phyloP scores from a whole-genome alignment of 2,113 vertebrate species.

The Entosphenus tridentatus region DNA sequence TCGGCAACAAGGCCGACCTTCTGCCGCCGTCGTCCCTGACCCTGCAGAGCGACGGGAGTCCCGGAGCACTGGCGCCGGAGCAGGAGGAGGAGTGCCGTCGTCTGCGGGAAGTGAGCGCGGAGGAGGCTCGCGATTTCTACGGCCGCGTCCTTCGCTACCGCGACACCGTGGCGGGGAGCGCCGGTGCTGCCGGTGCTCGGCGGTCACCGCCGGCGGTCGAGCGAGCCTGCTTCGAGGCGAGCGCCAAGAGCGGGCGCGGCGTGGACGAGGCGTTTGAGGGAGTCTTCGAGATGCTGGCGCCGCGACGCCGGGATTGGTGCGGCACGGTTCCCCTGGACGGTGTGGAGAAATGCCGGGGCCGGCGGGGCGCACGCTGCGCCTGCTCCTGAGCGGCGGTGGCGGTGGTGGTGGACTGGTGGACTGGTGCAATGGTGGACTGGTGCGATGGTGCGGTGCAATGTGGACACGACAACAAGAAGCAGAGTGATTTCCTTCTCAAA shows the following conservation, averaged over 20 bases:
- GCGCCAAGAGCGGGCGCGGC: slow-evolving; percentile 69
- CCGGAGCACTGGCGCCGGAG: slow-evolving; percentile 10
- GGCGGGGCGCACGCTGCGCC: too few species aligned
- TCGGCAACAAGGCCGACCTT: slow-evolving; percentile 83
- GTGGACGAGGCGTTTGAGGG: slow-evolving; percentile 72
- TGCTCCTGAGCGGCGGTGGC: too few species aligned
- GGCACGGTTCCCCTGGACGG: too few species aligned
- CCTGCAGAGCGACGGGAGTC: slow-evolving; percentile 11
- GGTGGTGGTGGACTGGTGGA: too few species aligned
- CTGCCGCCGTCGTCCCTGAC: slow-evolving; percentile 2
- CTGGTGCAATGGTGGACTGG: too few species aligned
- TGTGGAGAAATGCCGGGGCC: too few species aligned
- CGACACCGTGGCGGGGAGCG: slow-evolving; percentile 51
- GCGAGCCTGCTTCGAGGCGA: slow-evolving; percentile 86
- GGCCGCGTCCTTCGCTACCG: slow-evolving; percentile 46
- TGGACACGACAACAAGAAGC: too few species aligned
- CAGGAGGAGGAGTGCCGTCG: slow-evolving; percentile 16
- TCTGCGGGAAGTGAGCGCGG: slow-evolving; percentile 34
- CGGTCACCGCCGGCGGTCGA: slow-evolving; percentile 32
- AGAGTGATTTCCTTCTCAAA: too few species aligned
- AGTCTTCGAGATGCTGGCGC: slow-evolving; percentile 62
- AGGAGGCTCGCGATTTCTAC: slow-evolving; percentile 53
- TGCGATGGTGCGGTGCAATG: too few species aligned
- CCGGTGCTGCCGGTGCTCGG: slow-evolving; percentile 8
- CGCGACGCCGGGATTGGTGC: slow-evolving; percentile 11